These are phyloP conservation scores for Caenorhabditis sp. DNA, from an alignment of 2,888 invertebrate species.

Conservation along the genomic window DNA sequence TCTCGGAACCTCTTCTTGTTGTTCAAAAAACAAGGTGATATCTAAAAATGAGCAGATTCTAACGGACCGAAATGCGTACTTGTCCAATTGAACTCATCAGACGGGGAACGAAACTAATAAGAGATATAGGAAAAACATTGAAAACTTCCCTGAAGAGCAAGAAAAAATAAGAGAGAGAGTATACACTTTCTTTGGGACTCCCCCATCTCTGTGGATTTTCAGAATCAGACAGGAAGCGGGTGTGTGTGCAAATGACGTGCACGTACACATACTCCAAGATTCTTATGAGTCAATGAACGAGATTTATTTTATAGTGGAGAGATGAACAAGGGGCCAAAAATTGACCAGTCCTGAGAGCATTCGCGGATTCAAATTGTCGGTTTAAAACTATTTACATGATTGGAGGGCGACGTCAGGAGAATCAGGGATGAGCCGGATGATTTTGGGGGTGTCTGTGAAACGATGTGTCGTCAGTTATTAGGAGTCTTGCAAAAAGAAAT, in stretches of 20 bases:
- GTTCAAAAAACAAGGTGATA: background rate
- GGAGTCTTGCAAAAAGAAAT: background rate
- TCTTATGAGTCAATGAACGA: conserved; percentile 28
- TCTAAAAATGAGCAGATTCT: no score
- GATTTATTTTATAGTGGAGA: background rate
- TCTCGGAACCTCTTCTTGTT: background rate
- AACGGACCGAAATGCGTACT: background rate
- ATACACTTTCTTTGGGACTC: background rate
- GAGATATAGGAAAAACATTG: background rate
- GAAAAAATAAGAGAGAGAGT: background rate
- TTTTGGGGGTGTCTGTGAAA: conserved; percentile 22
- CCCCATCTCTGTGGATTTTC: background rate
- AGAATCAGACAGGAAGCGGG: conserved; percentile 29
- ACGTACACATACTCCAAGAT: background rate
- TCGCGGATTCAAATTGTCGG: conserved; percentile 21
- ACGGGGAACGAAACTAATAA: background rate
- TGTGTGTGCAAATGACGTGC: conserved; percentile 38
- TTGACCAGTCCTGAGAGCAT: background rate
- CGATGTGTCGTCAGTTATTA: conserved; percentile 7
- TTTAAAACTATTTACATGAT: conserved; percentile 19
- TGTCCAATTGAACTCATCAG: conserved; percentile 15
- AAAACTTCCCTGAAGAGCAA: background rate
- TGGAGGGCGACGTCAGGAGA: conserved; percentile 17
- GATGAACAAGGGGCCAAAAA: background rate
- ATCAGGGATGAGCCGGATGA: conserved; percentile 1